phyloP scores from a whole-genome alignment of 1,140 invertebrate species.

The Zelostemma sp. region DNA sequence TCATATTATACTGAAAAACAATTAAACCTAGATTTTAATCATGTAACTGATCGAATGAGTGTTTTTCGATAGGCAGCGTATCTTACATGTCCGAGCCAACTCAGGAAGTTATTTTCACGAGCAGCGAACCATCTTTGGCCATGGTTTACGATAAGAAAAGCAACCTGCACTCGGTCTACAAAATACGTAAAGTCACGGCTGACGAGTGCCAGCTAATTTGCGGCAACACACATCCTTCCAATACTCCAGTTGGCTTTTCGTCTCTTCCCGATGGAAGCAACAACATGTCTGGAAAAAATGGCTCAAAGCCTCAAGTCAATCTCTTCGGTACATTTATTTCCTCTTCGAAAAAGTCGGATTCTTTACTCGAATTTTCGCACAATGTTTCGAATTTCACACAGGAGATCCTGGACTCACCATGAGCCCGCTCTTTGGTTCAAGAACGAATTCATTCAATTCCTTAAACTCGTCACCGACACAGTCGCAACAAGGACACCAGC shows the following conservation, averaged over 20 bases:
- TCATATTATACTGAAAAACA: too few species aligned
- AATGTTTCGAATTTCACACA: conserved; percentile 16
- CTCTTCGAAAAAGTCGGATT: too few species aligned
- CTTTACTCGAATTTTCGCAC: conserved; percentile 4
- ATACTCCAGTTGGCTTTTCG: conserved; percentile 39
- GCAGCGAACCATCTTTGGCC: conserved; percentile 75
- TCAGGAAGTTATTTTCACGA: conserved; percentile 74
- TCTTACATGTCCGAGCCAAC: conserved; percentile 75
- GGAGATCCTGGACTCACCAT: conserved; percentile 48
- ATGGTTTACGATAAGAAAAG: conserved; percentile 83
- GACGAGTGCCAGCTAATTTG: conserved; percentile 75
- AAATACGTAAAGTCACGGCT: conserved; percentile 79
- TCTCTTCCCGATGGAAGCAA: conserved; percentile 55
- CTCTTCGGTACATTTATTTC: conserved; percentile 53
- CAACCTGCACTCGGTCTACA: conserved; percentile 86
- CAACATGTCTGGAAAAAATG: conserved; percentile 49
- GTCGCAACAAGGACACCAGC: conserved; percentile 58
- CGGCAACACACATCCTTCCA: too few species aligned
- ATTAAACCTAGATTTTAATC: too few species aligned
- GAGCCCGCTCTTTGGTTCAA: conserved; percentile 60
- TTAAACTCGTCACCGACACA: conserved; percentile 52
- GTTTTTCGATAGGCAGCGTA: conserved; percentile 52
- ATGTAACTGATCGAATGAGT: too few species aligned
- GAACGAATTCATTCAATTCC: conserved; percentile 45
- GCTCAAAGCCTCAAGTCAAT: conserved; percentile 56